Conservation (phyloP, 2,113 vertebrate species). For the Mirounga angustirostris region DNA sequence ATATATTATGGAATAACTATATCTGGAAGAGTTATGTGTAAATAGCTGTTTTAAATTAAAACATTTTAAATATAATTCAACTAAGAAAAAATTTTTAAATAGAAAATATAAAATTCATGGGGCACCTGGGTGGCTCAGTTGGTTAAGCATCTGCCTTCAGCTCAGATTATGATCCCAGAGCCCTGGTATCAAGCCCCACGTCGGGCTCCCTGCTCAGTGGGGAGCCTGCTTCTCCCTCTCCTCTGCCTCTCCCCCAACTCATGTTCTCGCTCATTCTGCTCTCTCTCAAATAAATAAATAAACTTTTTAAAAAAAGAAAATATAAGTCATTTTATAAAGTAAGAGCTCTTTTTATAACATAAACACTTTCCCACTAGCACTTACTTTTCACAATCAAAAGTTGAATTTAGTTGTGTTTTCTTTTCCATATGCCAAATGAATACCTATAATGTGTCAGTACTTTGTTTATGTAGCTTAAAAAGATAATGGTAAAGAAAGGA, state of each 20-base stretch:
- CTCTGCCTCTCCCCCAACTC: too few relatives aligned
- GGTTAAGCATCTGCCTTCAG: too few relatives aligned
- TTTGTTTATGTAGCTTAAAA: background rate
- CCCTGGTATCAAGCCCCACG: too few relatives aligned
- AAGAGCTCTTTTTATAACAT: constrained; percentile 21
- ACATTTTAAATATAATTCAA: constrained; percentile 60
- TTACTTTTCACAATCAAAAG: background rate
- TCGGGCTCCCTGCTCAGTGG: too few relatives aligned
- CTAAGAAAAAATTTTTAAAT: constrained; percentile 32
- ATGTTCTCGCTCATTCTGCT: too few relatives aligned
- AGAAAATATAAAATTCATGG: background rate
- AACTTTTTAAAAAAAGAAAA: background rate
- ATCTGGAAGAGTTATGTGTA: background rate
- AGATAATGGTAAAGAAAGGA: background rate
- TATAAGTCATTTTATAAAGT: constrained; percentile 17
- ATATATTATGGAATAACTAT: background rate
- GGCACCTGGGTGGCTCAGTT: too few relatives aligned
- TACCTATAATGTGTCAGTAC: background rate
- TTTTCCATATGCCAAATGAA: background rate
- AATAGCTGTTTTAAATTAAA: constrained; percentile 46
- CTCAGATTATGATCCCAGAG: too few relatives aligned
- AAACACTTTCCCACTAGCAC: background rate
- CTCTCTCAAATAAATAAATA: background rate
- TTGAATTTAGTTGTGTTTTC: background rate
- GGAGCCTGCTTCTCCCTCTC: too few relatives aligned